Evolutionary conservation across 1,140 invertebrate genomes (phyloP), one percentile per base, ranked within the genome.

Genomic region (Drosophila leontia): DNA sequence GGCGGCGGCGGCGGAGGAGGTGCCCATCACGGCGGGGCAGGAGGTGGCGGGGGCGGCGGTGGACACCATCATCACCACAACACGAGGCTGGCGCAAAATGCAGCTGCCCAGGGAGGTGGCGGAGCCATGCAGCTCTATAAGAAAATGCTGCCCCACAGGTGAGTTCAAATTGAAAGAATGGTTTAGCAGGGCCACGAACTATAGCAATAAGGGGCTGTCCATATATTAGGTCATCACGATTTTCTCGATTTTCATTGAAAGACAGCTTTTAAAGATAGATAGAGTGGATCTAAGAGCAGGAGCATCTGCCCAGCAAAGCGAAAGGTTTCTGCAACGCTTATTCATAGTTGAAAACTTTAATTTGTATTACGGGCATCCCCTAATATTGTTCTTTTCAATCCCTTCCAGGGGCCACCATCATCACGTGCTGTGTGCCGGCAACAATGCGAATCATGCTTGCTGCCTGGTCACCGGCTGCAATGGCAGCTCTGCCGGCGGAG

Each of bases 401-500:
- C 7, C n/a, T 59, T 32, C n/a, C 62, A 82, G 86, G 60, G 63
- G 77, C 17, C 87, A 92, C 55, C 91, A 92, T 62, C 81, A 90
- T 72, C 91, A 92, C 50, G 91, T 92, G 44, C 58, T 92, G 39
- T 92, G 91, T 45, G 82, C 91, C 12, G 91, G 91, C 3, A 85
- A 84, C 64, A 91, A 90, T 70, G 82, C 81, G 23, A 91, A 88
- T 67, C 80, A 90, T 55, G 84, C 85, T 3, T 92, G 91, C 79
- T 92, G 91, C 55, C 58, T 91, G 37, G 82, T 87, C 4, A 92
- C 85, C 8, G 91, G 91, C 35, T 92, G 91, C 58, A 80, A 82
- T 26, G 80, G 86, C 29, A 80, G 65, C 48, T 74, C 77, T 44
- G 58, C 53, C 26, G 53, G 51, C 17, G 75, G 68, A n/a, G 65